Conservation (phyloP, 64 coral and sea anemone species). For the Montipora foliosa region DNA sequence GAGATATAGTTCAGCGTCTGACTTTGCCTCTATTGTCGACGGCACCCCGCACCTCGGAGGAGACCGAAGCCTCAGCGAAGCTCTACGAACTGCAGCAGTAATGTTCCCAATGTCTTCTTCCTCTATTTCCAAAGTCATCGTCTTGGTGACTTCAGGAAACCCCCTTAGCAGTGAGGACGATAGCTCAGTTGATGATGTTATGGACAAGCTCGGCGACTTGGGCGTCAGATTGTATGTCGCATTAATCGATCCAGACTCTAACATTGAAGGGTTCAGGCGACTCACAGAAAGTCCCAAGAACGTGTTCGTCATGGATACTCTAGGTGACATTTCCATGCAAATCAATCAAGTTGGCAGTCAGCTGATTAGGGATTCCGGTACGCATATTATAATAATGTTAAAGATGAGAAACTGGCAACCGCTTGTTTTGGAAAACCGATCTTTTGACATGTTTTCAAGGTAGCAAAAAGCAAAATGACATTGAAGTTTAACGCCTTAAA, state of each 20-base stretch:
- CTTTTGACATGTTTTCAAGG: too few species aligned
- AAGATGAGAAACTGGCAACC: too few species aligned
- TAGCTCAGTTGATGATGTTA: neutral
- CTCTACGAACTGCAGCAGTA: neutral
- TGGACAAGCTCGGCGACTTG: neutral
- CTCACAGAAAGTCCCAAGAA: neutral
- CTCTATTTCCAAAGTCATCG: conserved; percentile 15
- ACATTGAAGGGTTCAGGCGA: neutral
- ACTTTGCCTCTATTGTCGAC: conserved; percentile 11
- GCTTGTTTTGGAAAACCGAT: too few species aligned
- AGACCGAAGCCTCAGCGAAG: conserved; percentile 21
- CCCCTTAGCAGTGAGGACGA: neutral
- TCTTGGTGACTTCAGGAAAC: conserved; percentile 16
- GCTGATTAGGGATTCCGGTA: neutral
- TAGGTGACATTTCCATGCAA: neutral
- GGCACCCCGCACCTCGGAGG: conserved; percentile 18
- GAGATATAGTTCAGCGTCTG: neutral
- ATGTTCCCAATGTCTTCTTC: conserved; percentile 9
- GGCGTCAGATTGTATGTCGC: conserved; percentile 18
- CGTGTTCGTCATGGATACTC: neutral
- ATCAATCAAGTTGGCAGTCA: conserved; percentile 16
- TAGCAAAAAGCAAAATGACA: too few species aligned
- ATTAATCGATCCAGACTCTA: neutral
- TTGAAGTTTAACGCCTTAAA: too few species aligned
- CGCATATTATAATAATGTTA: too few species aligned